Conservation (phyloP, 1,140 invertebrate genomes). For the Thereuonema tuberculata region DNA sequence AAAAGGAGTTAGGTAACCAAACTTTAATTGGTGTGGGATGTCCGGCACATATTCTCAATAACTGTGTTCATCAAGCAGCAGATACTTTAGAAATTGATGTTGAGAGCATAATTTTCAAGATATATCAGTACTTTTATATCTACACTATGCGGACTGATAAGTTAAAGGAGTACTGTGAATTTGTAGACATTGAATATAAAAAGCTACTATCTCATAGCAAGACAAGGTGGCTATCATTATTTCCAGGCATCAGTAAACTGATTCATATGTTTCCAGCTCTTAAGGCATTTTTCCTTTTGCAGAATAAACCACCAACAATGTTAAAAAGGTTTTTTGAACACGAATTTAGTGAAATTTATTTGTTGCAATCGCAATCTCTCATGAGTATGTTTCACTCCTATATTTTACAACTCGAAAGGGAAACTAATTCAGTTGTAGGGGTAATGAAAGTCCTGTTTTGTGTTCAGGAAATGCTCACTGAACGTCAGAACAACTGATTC, state of each 20-base stretch:
- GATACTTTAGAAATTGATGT: conserved; percentile 13
- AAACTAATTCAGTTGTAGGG: background rate
- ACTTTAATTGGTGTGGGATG: conserved; percentile 12
- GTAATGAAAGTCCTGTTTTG: background rate
- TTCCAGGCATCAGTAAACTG: background rate
- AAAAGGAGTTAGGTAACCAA: conserved; percentile 1
- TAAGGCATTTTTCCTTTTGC: background rate
- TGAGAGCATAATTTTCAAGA: background rate
- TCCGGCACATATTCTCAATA: conserved; percentile 12
- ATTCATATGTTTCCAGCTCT: conserved; percentile 11
- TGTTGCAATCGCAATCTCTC: background rate
- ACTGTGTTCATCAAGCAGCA: conserved; percentile 13
- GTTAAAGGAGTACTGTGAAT: conserved; percentile 7
- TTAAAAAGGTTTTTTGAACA: background rate
- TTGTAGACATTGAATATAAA: background rate
- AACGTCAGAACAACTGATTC: background rate
- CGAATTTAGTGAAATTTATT: background rate
- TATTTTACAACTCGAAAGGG: background rate
- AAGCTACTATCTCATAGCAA: conserved; percentile 9
- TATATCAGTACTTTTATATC: conserved; percentile 14
- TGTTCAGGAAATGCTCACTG: background rate
- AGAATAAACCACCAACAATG: background rate
- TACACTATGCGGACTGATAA: conserved; percentile 11
- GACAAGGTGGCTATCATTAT: conserved; percentile 7
- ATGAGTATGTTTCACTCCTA: background rate